phyloP scores from a whole-genome alignment of 2,797 vertebrate species.

The Astyanax mexicanus region DNA sequence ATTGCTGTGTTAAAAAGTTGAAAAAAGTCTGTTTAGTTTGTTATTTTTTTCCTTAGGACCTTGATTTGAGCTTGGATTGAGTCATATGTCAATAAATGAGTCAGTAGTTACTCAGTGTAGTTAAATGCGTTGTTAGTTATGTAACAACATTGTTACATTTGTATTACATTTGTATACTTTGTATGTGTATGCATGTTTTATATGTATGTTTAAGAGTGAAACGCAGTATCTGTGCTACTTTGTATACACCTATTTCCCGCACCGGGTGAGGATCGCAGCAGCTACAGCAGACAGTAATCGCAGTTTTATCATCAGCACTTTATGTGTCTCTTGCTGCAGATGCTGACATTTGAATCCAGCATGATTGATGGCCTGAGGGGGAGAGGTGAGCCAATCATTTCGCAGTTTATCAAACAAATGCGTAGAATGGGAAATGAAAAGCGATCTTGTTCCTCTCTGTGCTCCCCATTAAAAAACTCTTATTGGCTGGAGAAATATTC shows the following conservation, averaged over 20 bases:
- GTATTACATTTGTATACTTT: too few relatives aligned
- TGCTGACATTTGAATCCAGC: background rate
- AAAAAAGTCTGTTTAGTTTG: too few relatives aligned
- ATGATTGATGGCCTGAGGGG: conserved; percentile 10
- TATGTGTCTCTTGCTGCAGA: background rate
- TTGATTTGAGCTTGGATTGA: too few relatives aligned
- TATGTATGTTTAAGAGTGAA: too few relatives aligned
- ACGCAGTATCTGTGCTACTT: too few relatives aligned
- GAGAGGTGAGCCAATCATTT: conserved; percentile 57
- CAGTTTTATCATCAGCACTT: background rate
- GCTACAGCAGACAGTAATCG: background rate
- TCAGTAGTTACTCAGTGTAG: too few relatives aligned
- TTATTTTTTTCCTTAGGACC: too few relatives aligned
- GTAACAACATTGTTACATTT: too few relatives aligned
- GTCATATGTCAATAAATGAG: too few relatives aligned
- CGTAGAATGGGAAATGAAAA: conserved; percentile 24
- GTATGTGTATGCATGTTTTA: too few relatives aligned
- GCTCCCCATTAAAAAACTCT: conserved; percentile 18
- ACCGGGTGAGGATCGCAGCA: background rate
- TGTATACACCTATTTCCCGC: background rate
- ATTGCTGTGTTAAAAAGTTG: too few relatives aligned
- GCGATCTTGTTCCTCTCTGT: conserved; percentile 2
- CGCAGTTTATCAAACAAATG: conserved; percentile 60
- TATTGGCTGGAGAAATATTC: conserved; percentile 59
- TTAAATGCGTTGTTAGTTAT: too few relatives aligned